Evolutionary conservation across 2,888 invertebrate species (phyloP), one percentile per base, ranked within the genome.

Genomic region (Parthenolecanium corni): DNA sequence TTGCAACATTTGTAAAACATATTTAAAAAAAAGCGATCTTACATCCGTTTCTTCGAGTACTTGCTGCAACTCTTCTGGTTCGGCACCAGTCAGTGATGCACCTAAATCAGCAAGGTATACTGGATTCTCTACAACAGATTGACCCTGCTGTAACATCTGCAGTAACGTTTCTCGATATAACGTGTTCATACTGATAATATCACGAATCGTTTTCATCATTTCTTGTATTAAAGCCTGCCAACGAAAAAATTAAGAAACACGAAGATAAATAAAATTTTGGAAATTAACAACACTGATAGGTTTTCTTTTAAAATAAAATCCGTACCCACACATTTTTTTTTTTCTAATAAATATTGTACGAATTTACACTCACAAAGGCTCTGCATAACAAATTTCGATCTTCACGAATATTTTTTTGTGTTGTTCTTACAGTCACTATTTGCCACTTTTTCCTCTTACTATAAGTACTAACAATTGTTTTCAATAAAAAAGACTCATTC

Each of bases 141-240:
- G 94, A 1, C 95, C 95, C 71, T 94, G 93, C 69, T 95, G 93
- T 70, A 98, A 78, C 85, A 98, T 93, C 76, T 96, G 94, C 72
- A 94, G 92, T n/a, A 98, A 81, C 56, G 94, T 93, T 73, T 98
- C 97, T 68, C 95, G 85, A 73, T 97, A 97, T 64, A 98, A 76
- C 0, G 96, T 94, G 80, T 97, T 98, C 78, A 97, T 81, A 67
- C 91, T 89, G 66, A 98, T 95, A 65, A 98, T 95, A 75, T 98
- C 98, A 62, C 95, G 79, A 67, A 97, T 94, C 0, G 96, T 97
- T 76, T 96, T 94, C 51, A 96, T 93, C 64, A 96, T 83, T 78
- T 97, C 96, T 74, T 95, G 94, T 0, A 93, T 95, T 63, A 95
- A 73, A 0, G 96, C 96, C 81, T 82, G 68, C 3, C n/a, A 64